A percentile compares a stretch with the other conserved stretches of the same genome.
Evolutionary conservation across 2,797 vertebrate genomes (phyloP).

Genomic region (Dromococcyx pavoninus): DNA sequence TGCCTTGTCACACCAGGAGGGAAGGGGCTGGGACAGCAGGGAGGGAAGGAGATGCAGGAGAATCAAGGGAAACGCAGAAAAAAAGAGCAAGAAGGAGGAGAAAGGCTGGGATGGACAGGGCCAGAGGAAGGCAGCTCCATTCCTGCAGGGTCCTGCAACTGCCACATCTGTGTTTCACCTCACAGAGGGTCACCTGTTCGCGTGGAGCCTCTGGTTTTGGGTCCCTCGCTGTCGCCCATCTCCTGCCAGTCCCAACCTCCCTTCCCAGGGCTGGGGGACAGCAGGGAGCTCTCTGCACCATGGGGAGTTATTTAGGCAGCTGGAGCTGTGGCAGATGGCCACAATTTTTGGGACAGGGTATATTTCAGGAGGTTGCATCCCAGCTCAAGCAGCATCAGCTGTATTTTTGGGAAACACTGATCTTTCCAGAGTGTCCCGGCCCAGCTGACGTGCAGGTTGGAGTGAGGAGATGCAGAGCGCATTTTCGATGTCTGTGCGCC

Average conservation of each 20-base stretch:
- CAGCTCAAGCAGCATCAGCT: background rate
- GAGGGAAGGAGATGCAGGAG: too few species aligned
- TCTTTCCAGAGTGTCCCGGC: background rate
- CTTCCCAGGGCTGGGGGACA: background rate
- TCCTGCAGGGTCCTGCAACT: too few species aligned
- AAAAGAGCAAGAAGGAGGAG: too few species aligned
- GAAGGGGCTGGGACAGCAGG: too few species aligned
- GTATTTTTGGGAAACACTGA: background rate
- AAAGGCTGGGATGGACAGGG: too few species aligned
- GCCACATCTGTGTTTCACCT: background rate
- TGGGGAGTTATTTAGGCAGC: conserved; percentile 1
- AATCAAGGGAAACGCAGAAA: too few species aligned
- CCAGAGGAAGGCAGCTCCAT: too few species aligned
- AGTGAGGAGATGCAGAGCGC: background rate
- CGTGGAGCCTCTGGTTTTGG: fast-evolving
- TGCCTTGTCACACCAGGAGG: too few species aligned
- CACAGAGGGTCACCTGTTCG: background rate
- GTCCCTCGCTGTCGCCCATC: background rate
- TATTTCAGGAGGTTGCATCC: background rate
- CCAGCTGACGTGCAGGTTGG: fast-evolving
- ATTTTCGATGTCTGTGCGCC: background rate
- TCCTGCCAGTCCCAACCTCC: background rate
- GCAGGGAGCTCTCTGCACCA: background rate
- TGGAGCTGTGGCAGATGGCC: background rate
- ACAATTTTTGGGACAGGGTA: background rate